Evolutionary conservation across 2,888 invertebrate species (phyloP).

Genomic region (Scaptomyza polygonia): DNA sequence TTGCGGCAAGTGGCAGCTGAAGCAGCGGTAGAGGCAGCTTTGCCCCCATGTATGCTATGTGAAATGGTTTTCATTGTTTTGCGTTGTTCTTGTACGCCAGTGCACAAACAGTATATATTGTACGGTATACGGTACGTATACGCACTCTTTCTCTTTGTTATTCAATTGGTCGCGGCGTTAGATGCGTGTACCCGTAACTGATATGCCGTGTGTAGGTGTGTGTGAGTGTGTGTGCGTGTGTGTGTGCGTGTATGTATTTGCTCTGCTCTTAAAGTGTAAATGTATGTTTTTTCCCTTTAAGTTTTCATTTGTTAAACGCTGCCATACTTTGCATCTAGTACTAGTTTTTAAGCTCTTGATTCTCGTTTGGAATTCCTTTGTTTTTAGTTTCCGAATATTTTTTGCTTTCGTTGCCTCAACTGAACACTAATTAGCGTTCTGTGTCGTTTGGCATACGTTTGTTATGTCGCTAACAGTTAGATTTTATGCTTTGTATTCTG

Average conservation of each 20-base stretch:
- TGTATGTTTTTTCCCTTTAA: slow-evolving; percentile 30
- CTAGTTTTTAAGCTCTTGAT: slow-evolving; percentile 1
- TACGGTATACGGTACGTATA: slow-evolving; percentile 20
- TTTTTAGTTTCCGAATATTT: slow-evolving; percentile 39
- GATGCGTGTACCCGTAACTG: slow-evolving; percentile 13
- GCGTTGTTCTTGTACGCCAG: slow-evolving; percentile 31
- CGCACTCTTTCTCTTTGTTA: slow-evolving; percentile 32
- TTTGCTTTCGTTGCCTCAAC: slow-evolving; percentile 9
- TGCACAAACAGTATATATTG: neutral
- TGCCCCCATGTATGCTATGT: slow-evolving; percentile 70
- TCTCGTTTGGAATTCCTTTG: slow-evolving; percentile 30
- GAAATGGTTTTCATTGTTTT: slow-evolving; percentile 78
- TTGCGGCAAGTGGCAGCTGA: slow-evolving; percentile 28
- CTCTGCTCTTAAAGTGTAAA: neutral
- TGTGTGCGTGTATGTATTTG: slow-evolving; percentile 9
- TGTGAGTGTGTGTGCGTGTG: slow-evolving; percentile 9
- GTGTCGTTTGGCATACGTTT: slow-evolving; percentile 39
- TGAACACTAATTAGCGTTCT: slow-evolving; percentile 45
- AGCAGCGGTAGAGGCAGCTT: slow-evolving; percentile 18
- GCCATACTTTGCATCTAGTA: slow-evolving; percentile 48
- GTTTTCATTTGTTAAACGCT: slow-evolving; percentile 40
- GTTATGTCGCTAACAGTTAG: slow-evolving; percentile 38
- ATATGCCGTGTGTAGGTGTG: slow-evolving; percentile 5
- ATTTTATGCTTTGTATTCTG: slow-evolving; percentile 22
- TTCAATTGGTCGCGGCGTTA: slow-evolving; percentile 34